Conservation (phyloP, 2,113 vertebrate species). For the Gambusia affinis region DNA sequence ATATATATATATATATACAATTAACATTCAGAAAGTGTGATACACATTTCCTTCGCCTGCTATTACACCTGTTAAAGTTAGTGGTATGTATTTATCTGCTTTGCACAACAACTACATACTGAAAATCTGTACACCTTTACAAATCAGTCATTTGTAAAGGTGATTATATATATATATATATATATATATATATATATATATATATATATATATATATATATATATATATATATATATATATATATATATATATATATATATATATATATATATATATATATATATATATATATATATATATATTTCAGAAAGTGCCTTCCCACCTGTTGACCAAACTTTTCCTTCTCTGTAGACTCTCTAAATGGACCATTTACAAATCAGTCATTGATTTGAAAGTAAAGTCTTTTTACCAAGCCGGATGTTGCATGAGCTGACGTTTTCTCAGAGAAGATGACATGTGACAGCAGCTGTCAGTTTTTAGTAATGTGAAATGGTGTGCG, state of each 20-base stretch:
- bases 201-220: too few relatives aligned
- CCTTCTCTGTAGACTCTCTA: too few relatives aligned
- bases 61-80: neutral
- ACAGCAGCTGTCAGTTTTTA: slow-evolving; percentile 2
- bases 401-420: slow-evolving; percentile 9
- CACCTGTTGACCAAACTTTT: too few relatives aligned
- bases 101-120: neutral
- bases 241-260: too few relatives aligned
- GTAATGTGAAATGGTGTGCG: slow-evolving; percentile 6
- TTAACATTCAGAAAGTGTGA: neutral
- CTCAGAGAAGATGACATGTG: slow-evolving; percentile 16
- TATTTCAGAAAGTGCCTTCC: too few relatives aligned
- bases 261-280: too few relatives aligned
- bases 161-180: too few relatives aligned
- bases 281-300: too few relatives aligned
- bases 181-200: too few relatives aligned
- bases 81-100: neutral
- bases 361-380: too few relatives aligned
- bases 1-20: too few relatives aligned
- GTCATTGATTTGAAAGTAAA: slow-evolving; percentile 10
- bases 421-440: slow-evolving; percentile 4
- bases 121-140: slow-evolving; percentile 8
- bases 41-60: neutral
- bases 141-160: slow-evolving; percentile 15
- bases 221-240: too few relatives aligned